These are phyloP conservation scores for Ploceus nigricollis DNA, from an alignment of 2,113 vertebrate genomes.

Conservation along the genomic window DNA sequence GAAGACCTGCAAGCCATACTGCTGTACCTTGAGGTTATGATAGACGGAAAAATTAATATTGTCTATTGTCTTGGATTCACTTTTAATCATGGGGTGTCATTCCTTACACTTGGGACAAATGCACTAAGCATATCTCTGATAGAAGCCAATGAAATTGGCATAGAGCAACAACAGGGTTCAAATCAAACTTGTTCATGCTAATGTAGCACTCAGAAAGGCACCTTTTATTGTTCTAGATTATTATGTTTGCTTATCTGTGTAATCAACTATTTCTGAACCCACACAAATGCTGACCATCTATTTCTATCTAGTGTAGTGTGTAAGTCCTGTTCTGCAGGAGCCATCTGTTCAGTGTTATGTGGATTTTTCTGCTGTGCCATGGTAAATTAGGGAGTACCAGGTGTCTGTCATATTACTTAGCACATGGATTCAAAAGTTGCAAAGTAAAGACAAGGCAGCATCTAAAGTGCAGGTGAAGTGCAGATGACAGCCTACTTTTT, in stretches of 20 bases:
- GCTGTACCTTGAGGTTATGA: background rate
- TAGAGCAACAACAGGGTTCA: background rate
- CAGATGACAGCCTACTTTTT: background rate
- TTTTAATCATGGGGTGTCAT: background rate
- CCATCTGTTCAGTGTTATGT: background rate
- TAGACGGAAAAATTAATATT: background rate
- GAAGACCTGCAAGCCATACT: background rate
- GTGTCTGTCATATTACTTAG: background rate
- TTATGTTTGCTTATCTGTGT: background rate
- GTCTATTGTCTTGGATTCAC: background rate
- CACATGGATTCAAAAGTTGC: background rate
- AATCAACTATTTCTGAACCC: background rate
- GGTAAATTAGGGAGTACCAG: background rate
- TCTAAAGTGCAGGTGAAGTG: background rate
- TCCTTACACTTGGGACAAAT: background rate
- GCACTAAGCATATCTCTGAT: background rate
- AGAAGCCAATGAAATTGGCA: background rate
- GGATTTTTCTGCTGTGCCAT: background rate
- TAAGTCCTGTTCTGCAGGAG: background rate
- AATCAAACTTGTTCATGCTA: background rate
- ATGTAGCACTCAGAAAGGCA: background rate
- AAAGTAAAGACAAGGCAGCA: background rate
- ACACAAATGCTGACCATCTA: background rate
- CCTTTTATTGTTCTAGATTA: background rate
- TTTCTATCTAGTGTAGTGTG: background rate